Base-by-base conservation (phyloP, 2,888 invertebrate genomes). In the Calliopum simillimum region DNA sequence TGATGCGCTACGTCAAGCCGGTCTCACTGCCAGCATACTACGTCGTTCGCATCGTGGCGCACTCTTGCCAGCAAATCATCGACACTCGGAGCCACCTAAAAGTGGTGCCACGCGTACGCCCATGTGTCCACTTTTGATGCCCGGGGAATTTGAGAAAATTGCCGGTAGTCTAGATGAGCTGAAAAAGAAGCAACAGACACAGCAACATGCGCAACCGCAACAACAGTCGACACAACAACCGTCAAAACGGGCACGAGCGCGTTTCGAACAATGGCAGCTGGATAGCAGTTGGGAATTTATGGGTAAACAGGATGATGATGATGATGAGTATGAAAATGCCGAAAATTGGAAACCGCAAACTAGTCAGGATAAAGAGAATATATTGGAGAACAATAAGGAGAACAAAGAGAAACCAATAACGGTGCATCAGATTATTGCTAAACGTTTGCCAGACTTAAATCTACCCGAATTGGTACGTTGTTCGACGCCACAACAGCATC, bases 231-330 rank as follows among this genome's bases (percentile, higher is more conserved):
- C 44, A 4, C 78, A 76, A 11, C 80, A 79, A 56, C 77, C 79
- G 3, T 72, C 77, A 1, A 86, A 86, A 81, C 87, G 81, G n/a
- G 78, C 82, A 6, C 79, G 85, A 4, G 84, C 83, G 68, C 84
- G 85, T 25, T 79, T 85, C 68, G 88, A 88, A 70, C 90, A 92
- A 72, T 95, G 95, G 95, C 91, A 94, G 75, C 90, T 96, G 72
- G 95, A 95, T 86, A 94, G 94, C 79, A 94, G 95, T 86, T 95
- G 95, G 95, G 94, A 95, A 85, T 96, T 95, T 84, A 93, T 94
- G 86, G 92, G 93, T 89, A 89, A 89, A 66, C 81, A 83, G 62
- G 74, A 71, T 16, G 75, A 78, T 63, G 78, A 77, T 41, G 79
- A 79, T 0, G 79, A 80, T 69, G 79, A 80, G 23, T 69, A 75